phyloP scores from a whole-genome alignment of 2,888 invertebrate genomes.

The Melieria omissa region DNA sequence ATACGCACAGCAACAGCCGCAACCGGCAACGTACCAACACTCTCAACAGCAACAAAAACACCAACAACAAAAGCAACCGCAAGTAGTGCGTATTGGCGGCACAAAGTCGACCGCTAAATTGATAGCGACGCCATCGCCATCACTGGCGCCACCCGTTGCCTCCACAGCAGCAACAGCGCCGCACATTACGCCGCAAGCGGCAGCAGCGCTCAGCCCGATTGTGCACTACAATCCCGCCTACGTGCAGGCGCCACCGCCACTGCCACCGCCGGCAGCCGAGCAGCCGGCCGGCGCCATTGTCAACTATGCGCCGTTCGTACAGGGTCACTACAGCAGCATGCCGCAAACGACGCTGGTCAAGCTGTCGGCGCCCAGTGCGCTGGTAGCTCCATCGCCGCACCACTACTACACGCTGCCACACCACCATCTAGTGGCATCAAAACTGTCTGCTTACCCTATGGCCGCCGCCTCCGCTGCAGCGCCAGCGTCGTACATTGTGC shows the following conservation, averaged over 20 bases:
- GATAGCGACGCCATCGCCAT: constrained; percentile 16
- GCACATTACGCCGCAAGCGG: constrained; percentile 15
- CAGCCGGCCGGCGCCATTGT: neutral
- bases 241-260: constrained; percentile 44
- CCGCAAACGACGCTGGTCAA: constrained; percentile 15
- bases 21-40: neutral
- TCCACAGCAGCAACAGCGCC: constrained; percentile 22
- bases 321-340: constrained; percentile 37
- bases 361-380: constrained; percentile 26
- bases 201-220: constrained; percentile 8
- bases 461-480: constrained; percentile 17
- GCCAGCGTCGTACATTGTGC: constrained; percentile 4
- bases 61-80: constrained; percentile 44
- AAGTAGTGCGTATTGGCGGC: constrained; percentile 42
- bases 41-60: constrained; percentile 16
- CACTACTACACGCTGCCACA: constrained; percentile 13
- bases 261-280: constrained; percentile 34
- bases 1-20: constrained; percentile 19
- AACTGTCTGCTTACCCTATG: constrained; percentile 26
- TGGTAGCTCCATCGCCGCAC: constrained; percentile 1
- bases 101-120: constrained; percentile 32
- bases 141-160: constrained; percentile 28
- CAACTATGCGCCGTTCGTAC: constrained; percentile 33
- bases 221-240: constrained; percentile 58
- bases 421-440: constrained; percentile 21